A percentile compares a stretch with the other conserved stretches of the same genome.
Conservation (phyloP, 2,888 invertebrate genomes). For the Dolomedes plantarius region DNA sequence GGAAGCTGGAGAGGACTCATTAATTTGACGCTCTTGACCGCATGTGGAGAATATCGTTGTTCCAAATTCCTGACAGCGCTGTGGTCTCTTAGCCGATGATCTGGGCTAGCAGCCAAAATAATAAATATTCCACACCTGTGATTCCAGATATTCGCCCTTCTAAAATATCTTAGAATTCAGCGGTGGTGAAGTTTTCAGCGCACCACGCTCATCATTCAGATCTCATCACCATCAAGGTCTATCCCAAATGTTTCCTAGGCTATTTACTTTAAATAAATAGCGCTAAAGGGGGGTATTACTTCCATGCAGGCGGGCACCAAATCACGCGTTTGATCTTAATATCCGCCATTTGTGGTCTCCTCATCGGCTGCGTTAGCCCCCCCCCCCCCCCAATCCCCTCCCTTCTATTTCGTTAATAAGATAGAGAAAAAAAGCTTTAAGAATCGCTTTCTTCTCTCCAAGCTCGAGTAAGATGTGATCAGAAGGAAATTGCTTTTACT, state of each 20-base stretch:
- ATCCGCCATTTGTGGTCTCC: slow-evolving; percentile 55
- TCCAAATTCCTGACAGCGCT: neutral
- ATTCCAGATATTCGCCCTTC: neutral
- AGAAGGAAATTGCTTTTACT: slow-evolving; percentile 68
- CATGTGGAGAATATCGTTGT: neutral
- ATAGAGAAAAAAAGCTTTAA: slow-evolving; percentile 30
- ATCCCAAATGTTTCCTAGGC: slow-evolving; percentile 27
- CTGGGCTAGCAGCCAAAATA: neutral
- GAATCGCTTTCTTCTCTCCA: slow-evolving; percentile 52
- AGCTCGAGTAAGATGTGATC: slow-evolving; percentile 59
- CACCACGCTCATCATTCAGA: slow-evolving; percentile 27
- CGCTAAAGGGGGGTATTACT: slow-evolving; percentile 48
- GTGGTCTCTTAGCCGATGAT: neutral
- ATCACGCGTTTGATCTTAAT: slow-evolving; percentile 53
- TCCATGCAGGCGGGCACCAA: slow-evolving; percentile 7
- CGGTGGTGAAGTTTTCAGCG: slow-evolving; percentile 12
- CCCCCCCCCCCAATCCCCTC: neutral
- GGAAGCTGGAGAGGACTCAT: neutral
- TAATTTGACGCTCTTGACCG: neutral
- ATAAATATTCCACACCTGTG: slow-evolving; percentile 8
- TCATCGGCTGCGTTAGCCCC: slow-evolving; percentile 39
- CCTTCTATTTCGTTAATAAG: slow-evolving; percentile 51
- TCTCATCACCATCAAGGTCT: slow-evolving; percentile 47
- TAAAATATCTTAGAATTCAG: slow-evolving; percentile 7
- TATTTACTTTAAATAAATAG: slow-evolving; percentile 69